Evolutionary conservation across 2,113 vertebrate genomes (phyloP), one percentile per base, ranked within the genome.

Genomic region (Cariama cristata): DNA sequence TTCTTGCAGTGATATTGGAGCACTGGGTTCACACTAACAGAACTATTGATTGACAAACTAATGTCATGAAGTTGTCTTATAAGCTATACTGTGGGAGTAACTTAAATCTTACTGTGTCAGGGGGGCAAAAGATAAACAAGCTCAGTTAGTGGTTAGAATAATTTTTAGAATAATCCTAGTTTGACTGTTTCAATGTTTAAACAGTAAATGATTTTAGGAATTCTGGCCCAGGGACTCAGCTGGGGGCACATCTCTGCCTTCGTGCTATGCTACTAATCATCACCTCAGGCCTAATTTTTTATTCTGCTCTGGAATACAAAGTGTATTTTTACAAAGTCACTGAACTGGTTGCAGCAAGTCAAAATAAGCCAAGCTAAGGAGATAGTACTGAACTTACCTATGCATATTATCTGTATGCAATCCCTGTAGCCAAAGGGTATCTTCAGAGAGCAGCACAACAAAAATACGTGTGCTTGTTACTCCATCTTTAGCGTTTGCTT

Each of bases 21-120:
- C 72, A 60, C 59, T 62, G 62, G 38, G 63, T 88, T 96, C 52
- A 83, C 93, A 86, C 59, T 60, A 74, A 76, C 72, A 93, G 79
- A 94, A 68, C 86, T 95, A 66, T 95, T 93, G 96, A 96, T 44
- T 92, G 85, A 88, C 92, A 90, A 94, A 84, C 40, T 50, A 88
- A 85, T 52, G 89, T 67, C 92, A 71, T 27, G 55, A 75, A 81
- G 69, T 67, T 87, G 52, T 50, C 11, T 95, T 79, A 80, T 68
- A 38, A 92, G 10, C 66, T 52, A 38, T 60, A 53, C 40, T 72
- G 30, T 42, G 44, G 59, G 60, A 90, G 58, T 50, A 86, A 89
- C 76, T 76, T 59, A 33, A 86, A 58, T 72, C 60, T 86, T 68
- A 38, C 30, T 55, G 33, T 28, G 67, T 71, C 77, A 89, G 56